These are phyloP conservation scores for Subacronicta megacephala DNA, from an alignment of 2,888 invertebrate species.

Conservation along the genomic window DNA sequence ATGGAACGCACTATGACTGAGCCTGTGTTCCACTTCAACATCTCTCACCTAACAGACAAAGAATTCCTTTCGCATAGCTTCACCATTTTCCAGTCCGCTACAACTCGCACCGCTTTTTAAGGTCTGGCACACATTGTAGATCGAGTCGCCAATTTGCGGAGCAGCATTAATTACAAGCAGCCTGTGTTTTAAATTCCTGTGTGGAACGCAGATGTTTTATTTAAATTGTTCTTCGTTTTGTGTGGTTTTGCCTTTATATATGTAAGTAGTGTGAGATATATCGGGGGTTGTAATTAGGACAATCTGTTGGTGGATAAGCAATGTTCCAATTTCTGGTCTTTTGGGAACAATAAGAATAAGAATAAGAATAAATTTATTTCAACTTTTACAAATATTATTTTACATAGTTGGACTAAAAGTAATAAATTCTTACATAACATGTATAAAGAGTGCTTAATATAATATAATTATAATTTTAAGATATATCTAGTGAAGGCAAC, in stretches of 20 bases:
- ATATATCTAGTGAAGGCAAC: too few relatives aligned
- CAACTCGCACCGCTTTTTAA: conserved; percentile 30
- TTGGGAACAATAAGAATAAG: too few relatives aligned
- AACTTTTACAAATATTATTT: too few relatives aligned
- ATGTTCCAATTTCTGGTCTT: not conserved
- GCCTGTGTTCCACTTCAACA: too few relatives aligned
- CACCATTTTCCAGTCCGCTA: conserved; percentile 5
- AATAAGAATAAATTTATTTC: too few relatives aligned
- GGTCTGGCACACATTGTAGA: conserved; percentile 56
- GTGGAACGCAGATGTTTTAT: conserved; percentile 54
- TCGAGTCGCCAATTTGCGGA: conserved; percentile 62
- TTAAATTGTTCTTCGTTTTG: conserved; percentile 38
- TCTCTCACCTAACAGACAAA: not conserved
- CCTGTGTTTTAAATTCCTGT: conserved; percentile 57
- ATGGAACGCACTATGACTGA: too few relatives aligned
- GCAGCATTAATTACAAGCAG: conserved; percentile 61
- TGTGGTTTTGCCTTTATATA: conserved; percentile 24
- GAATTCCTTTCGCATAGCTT: conserved; percentile 2
- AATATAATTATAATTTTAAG: too few relatives aligned
- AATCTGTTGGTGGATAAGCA: not conserved
- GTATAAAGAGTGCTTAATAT: too few relatives aligned
- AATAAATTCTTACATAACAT: too few relatives aligned
- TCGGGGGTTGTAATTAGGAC: not conserved
- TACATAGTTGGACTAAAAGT: too few relatives aligned
- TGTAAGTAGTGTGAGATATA: conserved; percentile 19